Conservation (phyloP, 2,888 invertebrate genomes). For the Ceramica pisi region DNA sequence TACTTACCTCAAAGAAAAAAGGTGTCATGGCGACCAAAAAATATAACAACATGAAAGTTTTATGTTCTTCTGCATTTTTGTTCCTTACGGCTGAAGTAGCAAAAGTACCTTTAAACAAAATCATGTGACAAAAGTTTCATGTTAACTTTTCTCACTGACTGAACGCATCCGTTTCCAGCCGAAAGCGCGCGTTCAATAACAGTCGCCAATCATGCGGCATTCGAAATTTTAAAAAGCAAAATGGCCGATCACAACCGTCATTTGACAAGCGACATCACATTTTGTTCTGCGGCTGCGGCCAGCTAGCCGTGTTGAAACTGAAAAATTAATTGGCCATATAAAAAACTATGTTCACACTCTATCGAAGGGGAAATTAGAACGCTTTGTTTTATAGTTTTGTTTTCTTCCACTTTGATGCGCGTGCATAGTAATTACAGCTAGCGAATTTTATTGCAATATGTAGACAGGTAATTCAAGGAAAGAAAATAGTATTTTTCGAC, state of each 20-base stretch:
- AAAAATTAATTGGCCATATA: constrained; percentile 76
- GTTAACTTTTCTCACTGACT: constrained; percentile 51
- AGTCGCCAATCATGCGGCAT: constrained; percentile 85
- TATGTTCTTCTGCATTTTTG: not conserved
- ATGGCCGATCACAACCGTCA: constrained; percentile 84
- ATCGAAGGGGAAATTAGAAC: constrained; percentile 35
- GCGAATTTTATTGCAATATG: not conserved
- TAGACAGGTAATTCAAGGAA: too few relatives aligned
- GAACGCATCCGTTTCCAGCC: constrained; percentile 73
- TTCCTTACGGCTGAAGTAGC: not conserved
- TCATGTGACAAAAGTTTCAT: constrained; percentile 34
- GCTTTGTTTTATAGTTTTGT: constrained; percentile 1
- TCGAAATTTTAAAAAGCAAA: constrained; percentile 87
- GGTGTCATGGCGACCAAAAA: too few relatives aligned
- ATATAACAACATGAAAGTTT: not conserved
- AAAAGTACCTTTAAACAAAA: constrained; percentile 13
- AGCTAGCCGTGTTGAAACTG: constrained; percentile 68
- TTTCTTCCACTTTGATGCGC: constrained; percentile 7
- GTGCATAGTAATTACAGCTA: not conserved
- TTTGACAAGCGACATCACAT: constrained; percentile 88
- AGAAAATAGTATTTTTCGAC: too few relatives aligned
- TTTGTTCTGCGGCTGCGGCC: constrained; percentile 78
- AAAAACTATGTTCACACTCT: constrained; percentile 51
- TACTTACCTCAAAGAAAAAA: not conserved
- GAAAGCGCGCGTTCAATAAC: constrained; percentile 81